phyloP scores from a whole-genome alignment of 2,113 vertebrate species.

The Oreocharis arfaki region DNA sequence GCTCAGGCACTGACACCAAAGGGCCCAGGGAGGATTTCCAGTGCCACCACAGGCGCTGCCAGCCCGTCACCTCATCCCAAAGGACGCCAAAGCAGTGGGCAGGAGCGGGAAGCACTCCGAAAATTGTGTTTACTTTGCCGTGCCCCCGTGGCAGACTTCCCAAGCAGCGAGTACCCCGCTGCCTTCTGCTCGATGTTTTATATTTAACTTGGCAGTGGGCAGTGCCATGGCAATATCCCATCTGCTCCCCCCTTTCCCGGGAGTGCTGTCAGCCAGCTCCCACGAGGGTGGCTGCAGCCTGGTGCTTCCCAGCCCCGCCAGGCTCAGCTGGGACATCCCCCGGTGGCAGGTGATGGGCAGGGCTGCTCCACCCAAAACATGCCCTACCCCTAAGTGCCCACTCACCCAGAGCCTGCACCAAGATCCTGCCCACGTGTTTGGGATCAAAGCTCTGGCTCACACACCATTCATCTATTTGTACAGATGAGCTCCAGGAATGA shows the following conservation, averaged over 20 bases:
- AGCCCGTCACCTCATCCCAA: neutral
- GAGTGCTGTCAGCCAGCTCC: conserved; percentile 27
- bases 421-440: fast-evolving
- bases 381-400: fast-evolving
- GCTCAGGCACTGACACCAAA: neutral
- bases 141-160: conserved; percentile 51
- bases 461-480: neutral
- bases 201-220: conserved; percentile 65
- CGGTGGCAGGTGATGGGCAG: neutral
- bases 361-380: neutral
- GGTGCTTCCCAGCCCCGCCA: neutral
- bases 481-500: neutral
- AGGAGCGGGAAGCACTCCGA: neutral
- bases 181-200: conserved; percentile 56
- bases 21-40: neutral
- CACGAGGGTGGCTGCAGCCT: neutral
- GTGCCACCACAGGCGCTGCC: neutral
- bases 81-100: neutral
- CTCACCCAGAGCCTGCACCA: neutral
- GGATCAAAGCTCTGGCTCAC: neutral
- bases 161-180: conserved; percentile 38
- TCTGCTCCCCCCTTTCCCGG: conserved; percentile 41
- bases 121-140: conserved; percentile 44
- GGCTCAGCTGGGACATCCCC: neutral
- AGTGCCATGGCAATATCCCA: conserved; percentile 50